Percentiles rank a stretch among this genome's conserved stretches.
Evolutionary conservation across 2,888 invertebrate species (phyloP).

Genomic region (Tipula vernalis): DNA sequence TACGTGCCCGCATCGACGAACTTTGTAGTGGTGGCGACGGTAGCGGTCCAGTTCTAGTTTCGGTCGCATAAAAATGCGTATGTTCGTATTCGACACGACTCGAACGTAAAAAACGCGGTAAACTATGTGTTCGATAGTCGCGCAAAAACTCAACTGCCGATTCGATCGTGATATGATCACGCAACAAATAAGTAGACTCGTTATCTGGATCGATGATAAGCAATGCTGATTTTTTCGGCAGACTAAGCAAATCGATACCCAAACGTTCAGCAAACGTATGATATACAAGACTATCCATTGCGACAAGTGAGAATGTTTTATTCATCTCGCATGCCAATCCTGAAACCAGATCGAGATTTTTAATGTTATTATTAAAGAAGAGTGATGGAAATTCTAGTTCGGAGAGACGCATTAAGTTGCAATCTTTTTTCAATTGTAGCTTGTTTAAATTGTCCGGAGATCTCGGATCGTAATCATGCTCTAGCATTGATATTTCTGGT

Average conservation of each 20-base stretch:
- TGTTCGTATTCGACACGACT: conserved; percentile 12
- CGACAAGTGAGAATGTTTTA: conserved; percentile 47
- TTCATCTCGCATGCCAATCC: conserved; percentile 45
- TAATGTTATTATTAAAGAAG: not conserved
- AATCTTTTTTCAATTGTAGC: conserved; percentile 34
- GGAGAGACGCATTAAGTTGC: conserved; percentile 22
- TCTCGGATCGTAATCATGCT: conserved; percentile 38
- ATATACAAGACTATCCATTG: conserved; percentile 60
- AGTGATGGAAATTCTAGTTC: not conserved
- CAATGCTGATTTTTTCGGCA: conserved; percentile 49
- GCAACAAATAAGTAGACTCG: conserved; percentile 43
- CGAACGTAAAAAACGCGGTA: conserved; percentile 13
- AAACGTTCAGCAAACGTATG: conserved; percentile 62
- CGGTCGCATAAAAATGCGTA: conserved; percentile 13
- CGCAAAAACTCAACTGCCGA: conserved; percentile 14
- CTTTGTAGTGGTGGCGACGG: not conserved
- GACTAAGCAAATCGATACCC: conserved; percentile 51
- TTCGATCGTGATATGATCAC: conserved; percentile 14
- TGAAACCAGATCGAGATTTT: conserved; percentile 1
- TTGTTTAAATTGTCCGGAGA: conserved; percentile 42
- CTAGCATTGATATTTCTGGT: conserved; percentile 33
- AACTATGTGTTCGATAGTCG: conserved; percentile 13
- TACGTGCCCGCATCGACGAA: not conserved
- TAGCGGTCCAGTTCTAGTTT: conserved; percentile 16
- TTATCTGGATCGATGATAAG: conserved; percentile 58